Percentiles rank a stretch among this genome's conserved stretches.
Evolutionary conservation across 2,888 invertebrate genomes (phyloP).

Genomic region (Pollenia labialis): DNA sequence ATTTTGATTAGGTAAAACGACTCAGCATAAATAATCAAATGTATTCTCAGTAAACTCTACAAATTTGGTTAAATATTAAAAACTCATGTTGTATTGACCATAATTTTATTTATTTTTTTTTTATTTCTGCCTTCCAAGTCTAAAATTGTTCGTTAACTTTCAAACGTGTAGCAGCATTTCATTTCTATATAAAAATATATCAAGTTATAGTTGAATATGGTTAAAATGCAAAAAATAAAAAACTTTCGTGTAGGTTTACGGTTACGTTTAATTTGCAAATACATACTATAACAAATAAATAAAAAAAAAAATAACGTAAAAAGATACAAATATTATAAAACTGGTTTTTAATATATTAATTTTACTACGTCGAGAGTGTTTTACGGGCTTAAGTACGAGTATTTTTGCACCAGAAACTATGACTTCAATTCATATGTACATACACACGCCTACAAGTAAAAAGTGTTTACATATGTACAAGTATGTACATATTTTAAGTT

Average conservation of each 20-base stretch:
- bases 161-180: conserved; percentile 43
- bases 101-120: not conserved
- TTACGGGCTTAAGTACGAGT: conserved; percentile 4
- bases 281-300: conserved; percentile 1
- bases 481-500: not conserved
- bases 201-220: conserved; percentile 36
- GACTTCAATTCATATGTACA: not conserved
- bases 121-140: conserved; percentile 40
- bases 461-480: not conserved
- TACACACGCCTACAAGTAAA: too few relatives aligned
- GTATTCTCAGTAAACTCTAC: conserved; percentile 17
- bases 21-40: conserved; percentile 42
- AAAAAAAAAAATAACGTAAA: conserved; percentile 1
- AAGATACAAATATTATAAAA: conserved; percentile 13
- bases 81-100: conserved; percentile 31
- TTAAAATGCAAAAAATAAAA: not conserved
- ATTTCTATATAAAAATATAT: conserved; percentile 33
- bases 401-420: conserved; percentile 16
- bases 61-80: conserved; percentile 40
- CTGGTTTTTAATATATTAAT: conserved; percentile 30
- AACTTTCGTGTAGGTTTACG: conserved; percentile 66
- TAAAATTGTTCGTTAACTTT: conserved; percentile 48
- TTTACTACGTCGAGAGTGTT: conserved; percentile 25
- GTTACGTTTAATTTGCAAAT: conserved; percentile 53
- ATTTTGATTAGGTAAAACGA: not conserved